Evolutionary conservation across 2,113 vertebrate species (phyloP).

Genomic region (Perca schrenkii): DNA sequence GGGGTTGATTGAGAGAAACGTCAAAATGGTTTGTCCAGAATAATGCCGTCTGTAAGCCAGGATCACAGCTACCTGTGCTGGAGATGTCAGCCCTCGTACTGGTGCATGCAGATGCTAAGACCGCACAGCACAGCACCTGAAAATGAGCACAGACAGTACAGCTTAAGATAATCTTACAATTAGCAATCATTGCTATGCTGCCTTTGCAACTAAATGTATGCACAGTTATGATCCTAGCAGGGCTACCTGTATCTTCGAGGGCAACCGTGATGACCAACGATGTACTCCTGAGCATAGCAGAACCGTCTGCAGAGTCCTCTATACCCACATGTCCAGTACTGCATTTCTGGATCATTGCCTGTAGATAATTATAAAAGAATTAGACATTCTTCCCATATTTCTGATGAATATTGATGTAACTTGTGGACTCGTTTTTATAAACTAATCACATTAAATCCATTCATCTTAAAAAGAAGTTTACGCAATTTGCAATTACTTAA

Average conservation of each 20-base stretch:
- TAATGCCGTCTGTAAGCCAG: background rate
- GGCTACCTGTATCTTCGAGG: slow-evolving; percentile 82
- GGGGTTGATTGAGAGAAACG: background rate
- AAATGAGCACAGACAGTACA: slow-evolving; percentile 52
- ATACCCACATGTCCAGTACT: slow-evolving; percentile 83
- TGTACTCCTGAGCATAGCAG: slow-evolving; percentile 84
- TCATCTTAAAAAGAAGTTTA: background rate
- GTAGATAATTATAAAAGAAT: slow-evolving; percentile 16
- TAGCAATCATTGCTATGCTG: background rate
- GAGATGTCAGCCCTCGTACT: slow-evolving; percentile 12
- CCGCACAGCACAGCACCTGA: slow-evolving; percentile 82
- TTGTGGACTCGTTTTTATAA: background rate
- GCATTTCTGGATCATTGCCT: slow-evolving; percentile 76
- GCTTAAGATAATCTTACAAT: background rate
- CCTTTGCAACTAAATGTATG: background rate
- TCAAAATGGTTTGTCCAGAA: slow-evolving; percentile 15
- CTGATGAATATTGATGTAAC: background rate
- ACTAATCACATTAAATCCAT: background rate
- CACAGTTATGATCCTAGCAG: background rate
- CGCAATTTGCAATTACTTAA: background rate
- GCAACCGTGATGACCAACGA: slow-evolving; percentile 81
- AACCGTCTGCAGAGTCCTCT: slow-evolving; percentile 85
- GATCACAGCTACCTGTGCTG: slow-evolving; percentile 12
- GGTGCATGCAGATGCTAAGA: slow-evolving; percentile 58
- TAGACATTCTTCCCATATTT: background rate